A percentile compares a stretch with the other conserved stretches of the same genome.
Conservation (phyloP, 2,797 vertebrate genomes). For the Sebastes dallii region DNA sequence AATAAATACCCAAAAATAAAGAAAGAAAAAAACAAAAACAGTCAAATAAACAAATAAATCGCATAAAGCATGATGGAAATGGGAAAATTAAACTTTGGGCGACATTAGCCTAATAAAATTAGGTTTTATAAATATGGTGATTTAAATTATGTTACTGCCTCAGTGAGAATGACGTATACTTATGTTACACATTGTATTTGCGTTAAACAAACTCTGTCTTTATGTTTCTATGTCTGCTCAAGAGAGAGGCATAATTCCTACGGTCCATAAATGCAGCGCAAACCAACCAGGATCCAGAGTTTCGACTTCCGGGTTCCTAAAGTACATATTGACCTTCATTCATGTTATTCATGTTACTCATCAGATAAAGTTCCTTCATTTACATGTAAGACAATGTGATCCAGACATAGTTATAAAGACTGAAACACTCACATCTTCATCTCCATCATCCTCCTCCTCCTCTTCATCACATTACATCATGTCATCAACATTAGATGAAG, state of each 20-base stretch:
- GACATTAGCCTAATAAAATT: too few relatives aligned
- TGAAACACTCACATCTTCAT: background rate
- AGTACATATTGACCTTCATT: conserved; percentile 43
- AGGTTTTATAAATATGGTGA: too few relatives aligned
- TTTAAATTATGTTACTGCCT: fast-evolving
- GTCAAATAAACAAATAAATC: background rate
- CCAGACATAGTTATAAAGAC: background rate
- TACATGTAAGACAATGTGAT: fast-evolving
- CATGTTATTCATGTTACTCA: background rate
- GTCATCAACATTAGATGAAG: background rate
- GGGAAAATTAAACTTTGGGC: background rate
- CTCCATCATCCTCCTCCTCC: background rate
- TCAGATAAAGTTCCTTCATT: background rate
- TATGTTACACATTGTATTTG: fast-evolving
- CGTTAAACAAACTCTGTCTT: background rate
- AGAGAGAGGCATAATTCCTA: fast-evolving
- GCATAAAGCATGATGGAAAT: background rate
- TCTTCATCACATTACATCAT: background rate
- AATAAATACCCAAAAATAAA: background rate
- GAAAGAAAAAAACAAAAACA: too few relatives aligned
- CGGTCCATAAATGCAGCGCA: background rate
- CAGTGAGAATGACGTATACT: fast-evolving
- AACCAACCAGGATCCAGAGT: conserved; percentile 66
- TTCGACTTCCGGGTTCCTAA: conserved; percentile 70
- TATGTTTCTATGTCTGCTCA: fast-evolving